Percentiles rank a stretch among this genome's conserved stretches.
Conservation (phyloP, 2,888 invertebrate genomes). For the Serripes groenlandicus region DNA sequence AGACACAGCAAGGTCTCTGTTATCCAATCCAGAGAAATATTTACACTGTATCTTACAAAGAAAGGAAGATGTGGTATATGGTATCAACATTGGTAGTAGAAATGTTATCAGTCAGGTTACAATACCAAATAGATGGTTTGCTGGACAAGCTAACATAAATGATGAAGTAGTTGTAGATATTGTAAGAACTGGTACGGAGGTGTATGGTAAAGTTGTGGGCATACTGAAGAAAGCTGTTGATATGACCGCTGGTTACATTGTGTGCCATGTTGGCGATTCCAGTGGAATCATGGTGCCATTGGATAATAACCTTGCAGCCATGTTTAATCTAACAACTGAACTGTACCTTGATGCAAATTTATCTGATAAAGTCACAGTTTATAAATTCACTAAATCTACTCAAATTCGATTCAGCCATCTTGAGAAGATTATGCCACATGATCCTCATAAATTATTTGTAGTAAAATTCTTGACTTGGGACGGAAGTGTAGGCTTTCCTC, state of each 20-base stretch:
- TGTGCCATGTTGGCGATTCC: constrained; percentile 80
- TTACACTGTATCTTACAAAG: constrained; percentile 74
- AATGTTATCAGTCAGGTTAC: constrained; percentile 2
- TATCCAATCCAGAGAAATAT: constrained; percentile 74
- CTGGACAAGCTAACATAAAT: constrained; percentile 78
- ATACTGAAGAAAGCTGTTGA: constrained; percentile 77
- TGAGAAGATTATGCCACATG: constrained; percentile 72
- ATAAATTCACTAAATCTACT: constrained; percentile 70
- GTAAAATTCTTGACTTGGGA: constrained; percentile 83
- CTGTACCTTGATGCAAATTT: constrained; percentile 59
- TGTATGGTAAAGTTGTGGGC: constrained; percentile 78
- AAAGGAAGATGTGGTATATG: not conserved
- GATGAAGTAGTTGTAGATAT: constrained; percentile 83
- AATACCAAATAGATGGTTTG: constrained; percentile 60
- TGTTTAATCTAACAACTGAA: constrained; percentile 75
- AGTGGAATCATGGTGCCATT: constrained; percentile 81
- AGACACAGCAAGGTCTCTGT: constrained; percentile 44
- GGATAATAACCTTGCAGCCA: constrained; percentile 75
- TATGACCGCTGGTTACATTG: constrained; percentile 74
- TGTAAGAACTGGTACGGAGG: constrained; percentile 51
- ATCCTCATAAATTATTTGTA: constrained; percentile 78
- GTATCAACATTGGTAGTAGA: constrained; percentile 4
- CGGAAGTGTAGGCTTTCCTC: constrained; percentile 72
- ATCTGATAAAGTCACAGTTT: constrained; percentile 76
- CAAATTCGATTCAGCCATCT: constrained; percentile 76